Conservation (phyloP, 2,113 vertebrate species). For the Plestiodon gilberti region DNA sequence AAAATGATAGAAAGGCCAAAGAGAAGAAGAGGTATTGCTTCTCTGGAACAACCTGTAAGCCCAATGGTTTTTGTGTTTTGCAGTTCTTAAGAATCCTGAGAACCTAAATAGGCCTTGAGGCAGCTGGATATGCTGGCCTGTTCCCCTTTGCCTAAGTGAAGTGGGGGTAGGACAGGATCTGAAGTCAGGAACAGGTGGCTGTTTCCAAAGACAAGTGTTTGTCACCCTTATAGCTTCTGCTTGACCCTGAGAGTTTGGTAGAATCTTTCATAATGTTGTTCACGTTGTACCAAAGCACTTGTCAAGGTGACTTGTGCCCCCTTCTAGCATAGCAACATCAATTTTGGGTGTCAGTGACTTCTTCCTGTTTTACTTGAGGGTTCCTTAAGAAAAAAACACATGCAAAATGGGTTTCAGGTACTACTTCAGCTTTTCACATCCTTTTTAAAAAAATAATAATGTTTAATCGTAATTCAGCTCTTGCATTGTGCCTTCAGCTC, state of each 20-base stretch:
- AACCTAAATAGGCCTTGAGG: not conserved
- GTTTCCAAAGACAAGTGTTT: not conserved
- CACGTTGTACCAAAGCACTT: not conserved
- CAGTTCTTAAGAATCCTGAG: too few relatives aligned
- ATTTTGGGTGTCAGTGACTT: not conserved
- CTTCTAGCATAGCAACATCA: fast-evolving
- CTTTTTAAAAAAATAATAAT: conserved; percentile 46
- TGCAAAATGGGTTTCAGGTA: conserved; percentile 45
- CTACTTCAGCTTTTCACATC: conserved; percentile 53
- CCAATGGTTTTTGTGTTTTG: not conserved
- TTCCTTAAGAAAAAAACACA: not conserved
- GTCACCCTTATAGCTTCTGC: not conserved
- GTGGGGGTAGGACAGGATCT: not conserved
- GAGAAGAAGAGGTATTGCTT: too few relatives aligned
- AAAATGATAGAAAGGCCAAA: not conserved
- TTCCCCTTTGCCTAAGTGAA: not conserved
- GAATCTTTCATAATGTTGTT: not conserved
- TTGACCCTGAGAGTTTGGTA: too few relatives aligned
- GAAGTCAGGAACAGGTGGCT: not conserved
- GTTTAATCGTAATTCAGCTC: conserved; percentile 31
- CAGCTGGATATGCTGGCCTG: too few relatives aligned
- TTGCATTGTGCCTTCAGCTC: conserved; percentile 3
- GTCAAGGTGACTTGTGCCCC: not conserved
- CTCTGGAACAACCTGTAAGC: not conserved
- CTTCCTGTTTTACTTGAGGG: fast-evolving